Percentiles rank a stretch among this genome's conserved stretches.
phyloP scores from a whole-genome alignment of 2,888 invertebrate species.

The Mallateleia sp. region DNA sequence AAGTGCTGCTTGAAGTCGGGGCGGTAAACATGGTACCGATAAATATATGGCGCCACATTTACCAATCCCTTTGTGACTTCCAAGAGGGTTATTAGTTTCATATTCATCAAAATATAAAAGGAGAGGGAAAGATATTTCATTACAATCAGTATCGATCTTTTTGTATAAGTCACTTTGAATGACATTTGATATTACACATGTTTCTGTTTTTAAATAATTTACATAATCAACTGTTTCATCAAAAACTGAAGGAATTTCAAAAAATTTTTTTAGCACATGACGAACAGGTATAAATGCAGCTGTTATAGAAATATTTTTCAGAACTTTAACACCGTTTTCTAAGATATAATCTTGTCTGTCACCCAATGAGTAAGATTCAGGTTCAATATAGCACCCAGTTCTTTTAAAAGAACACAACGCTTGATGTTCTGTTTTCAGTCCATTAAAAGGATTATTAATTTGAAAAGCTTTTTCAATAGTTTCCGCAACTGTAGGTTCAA shows the following conservation, averaged over 20 bases:
- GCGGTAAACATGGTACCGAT: constrained; percentile 66
- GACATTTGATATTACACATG: constrained; percentile 60
- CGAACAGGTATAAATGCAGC: constrained; percentile 64
- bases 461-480: constrained; percentile 1
- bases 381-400: constrained; percentile 58
- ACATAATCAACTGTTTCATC: constrained; percentile 59
- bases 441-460: constrained; percentile 10
- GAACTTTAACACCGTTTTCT: constrained; percentile 16
- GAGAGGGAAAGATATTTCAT: no score
- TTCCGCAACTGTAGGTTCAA: background rate
- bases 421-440: constrained; percentile 27
- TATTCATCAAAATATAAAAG: no score
- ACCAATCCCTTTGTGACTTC: no score
- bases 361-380: constrained; percentile 48
- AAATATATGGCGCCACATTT: constrained; percentile 78
- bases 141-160: background rate
- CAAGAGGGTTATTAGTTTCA: no score
- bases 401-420: constrained; percentile 52
- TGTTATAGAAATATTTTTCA: constrained; percentile 41
- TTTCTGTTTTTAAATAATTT: constrained; percentile 3
- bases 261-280: constrained; percentile 62
- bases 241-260: constrained; percentile 54
- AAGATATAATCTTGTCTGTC: constrained; percentile 60
- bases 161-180: constrained; percentile 66
- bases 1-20: constrained; percentile 62